Conservation (phyloP, 2,113 vertebrate genomes). For the Alaudala cheleensis region DNA sequence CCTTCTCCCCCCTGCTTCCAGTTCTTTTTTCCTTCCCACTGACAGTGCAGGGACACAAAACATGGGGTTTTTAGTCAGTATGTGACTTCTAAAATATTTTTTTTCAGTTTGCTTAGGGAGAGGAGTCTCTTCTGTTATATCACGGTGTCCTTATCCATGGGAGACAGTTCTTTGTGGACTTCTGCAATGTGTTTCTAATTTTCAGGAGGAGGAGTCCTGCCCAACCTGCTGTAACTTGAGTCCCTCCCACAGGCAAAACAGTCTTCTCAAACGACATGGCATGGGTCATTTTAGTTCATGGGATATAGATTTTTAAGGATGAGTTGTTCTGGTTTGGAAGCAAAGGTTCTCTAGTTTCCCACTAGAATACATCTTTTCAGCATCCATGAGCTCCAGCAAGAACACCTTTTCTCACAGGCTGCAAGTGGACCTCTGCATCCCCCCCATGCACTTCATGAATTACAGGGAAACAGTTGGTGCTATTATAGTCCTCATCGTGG, state of each 20-base stretch:
- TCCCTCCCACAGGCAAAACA: background rate
- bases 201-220: background rate
- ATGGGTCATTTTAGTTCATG: background rate
- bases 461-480: background rate
- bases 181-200: background rate
- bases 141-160: no score
- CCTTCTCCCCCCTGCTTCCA: background rate
- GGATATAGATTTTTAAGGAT: background rate
- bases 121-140: background rate
- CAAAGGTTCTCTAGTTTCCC: background rate
- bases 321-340: background rate
- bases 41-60: background rate
- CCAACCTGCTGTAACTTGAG: background rate
- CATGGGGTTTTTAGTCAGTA: background rate
- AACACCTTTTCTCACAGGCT: fast-evolving
- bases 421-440: background rate
- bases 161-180: background rate
- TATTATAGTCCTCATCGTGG: background rate
- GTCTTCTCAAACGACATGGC: background rate
- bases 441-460: background rate
- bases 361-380: background rate
- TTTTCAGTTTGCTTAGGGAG: background rate
- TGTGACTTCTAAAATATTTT: background rate
- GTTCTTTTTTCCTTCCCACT: background rate
- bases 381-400: fast-evolving